phyloP scores from a whole-genome alignment of 2,113 vertebrate genomes.

The Alexandromys fortis region DNA sequence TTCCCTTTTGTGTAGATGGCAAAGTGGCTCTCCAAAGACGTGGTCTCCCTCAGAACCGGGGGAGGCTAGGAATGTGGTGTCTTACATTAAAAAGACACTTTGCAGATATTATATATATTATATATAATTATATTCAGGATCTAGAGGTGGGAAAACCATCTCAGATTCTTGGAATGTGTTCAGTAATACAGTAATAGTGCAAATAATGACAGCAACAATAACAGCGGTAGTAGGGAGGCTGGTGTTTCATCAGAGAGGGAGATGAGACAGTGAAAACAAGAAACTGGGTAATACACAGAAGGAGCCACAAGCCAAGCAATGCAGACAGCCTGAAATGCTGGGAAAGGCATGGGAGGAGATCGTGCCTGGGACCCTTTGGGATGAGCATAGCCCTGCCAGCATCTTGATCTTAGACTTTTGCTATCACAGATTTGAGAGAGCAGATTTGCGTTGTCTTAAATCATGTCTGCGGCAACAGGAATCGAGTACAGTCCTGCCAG shows the following conservation, averaged over 20 bases:
- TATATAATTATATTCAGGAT: background rate
- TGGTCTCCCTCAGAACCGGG: background rate
- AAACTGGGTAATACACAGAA: background rate
- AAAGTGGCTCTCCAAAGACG: background rate
- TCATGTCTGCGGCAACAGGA: background rate
- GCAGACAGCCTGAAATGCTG: background rate
- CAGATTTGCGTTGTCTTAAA: background rate
- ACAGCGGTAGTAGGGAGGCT: background rate
- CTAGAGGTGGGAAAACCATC: background rate
- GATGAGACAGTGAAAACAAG: background rate
- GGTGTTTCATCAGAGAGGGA: background rate
- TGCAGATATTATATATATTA: background rate
- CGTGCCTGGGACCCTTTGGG: background rate
- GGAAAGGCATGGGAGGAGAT: background rate
- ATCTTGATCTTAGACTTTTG: background rate
- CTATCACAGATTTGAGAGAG: background rate
- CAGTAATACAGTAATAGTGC: background rate
- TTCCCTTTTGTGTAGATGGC: background rate
- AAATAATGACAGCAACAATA: too few relatives aligned
- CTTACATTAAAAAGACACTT: background rate
- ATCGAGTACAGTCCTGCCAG: background rate
- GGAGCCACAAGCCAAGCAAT: background rate
- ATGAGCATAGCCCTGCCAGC: background rate
- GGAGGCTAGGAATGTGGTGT: background rate
- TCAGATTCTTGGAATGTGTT: background rate